Evolutionary conservation across 2,113 vertebrate genomes (phyloP), one percentile per base, ranked within the genome.

Genomic region (Chlorodrepanis virens): DNA sequence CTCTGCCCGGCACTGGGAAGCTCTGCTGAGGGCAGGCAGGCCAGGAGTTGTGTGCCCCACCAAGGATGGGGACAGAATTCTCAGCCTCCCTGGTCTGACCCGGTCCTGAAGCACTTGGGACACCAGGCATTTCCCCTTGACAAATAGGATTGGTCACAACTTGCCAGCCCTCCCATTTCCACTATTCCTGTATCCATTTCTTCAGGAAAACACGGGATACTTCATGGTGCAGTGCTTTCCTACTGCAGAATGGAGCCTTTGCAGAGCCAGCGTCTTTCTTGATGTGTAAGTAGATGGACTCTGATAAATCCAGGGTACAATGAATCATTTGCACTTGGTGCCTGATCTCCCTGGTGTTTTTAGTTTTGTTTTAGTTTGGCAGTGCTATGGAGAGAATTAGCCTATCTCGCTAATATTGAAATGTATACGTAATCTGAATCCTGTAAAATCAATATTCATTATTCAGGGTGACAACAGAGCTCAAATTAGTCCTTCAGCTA

Each of bases 1-100:
- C 64, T 37, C 42, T 40, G 54, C 61, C 75, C 72, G 0, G 0
- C 0, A 0, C 22, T 76, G 35, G 19, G 39, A 49, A 87, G 15
- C 64, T 67, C n/a, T 61, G 65, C 74, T 63, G 69, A 64, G 61
- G 59, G 39, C 40, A 56, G 19, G 12, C 39, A 42, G 54, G 16
- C 47, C 45, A 35, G 57, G 27, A 60, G 23, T 44, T 68, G 14
- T 12, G 49, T 76, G 61, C 35, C 56, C 23, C 3, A 4, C 14
- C 1, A 13, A 75, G 37, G 42, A 31, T 71, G 61, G 25, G 45
- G 35, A 71, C 29, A 74, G 54, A 33, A 33, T 13, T 29, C 40
- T 69, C 68, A 83, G 42, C 10, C 5, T 31, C 8, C 35, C 7
- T 24, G 19, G 4, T 47, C 37, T 85, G 29, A 71, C 31, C 40